These are phyloP conservation scores for Drosophila parabipectinata DNA, from an alignment of 1,140 invertebrate genomes.

Conservation along the genomic window DNA sequence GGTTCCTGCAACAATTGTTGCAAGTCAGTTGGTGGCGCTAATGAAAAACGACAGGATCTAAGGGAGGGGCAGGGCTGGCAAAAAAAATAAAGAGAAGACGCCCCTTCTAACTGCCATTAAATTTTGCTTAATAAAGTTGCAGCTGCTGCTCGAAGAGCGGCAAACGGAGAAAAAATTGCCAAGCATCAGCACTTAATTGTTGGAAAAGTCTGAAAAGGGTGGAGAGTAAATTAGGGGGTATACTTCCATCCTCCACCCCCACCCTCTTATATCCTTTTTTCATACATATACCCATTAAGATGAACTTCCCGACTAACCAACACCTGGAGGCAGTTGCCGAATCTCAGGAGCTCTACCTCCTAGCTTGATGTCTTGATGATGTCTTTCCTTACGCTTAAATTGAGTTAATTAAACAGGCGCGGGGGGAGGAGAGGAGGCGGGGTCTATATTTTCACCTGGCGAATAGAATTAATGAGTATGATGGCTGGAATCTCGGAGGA, in stretches of 20 bases:
- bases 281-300: background rate
- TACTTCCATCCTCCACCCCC: background rate
- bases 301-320: constrained; percentile 3
- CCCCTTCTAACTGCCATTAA: constrained; percentile 55
- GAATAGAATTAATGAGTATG: constrained; percentile 75
- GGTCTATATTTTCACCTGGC: constrained; percentile 31
- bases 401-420: constrained; percentile 53
- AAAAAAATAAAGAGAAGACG: constrained; percentile 8
- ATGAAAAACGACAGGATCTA: constrained; percentile 71
- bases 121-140: constrained; percentile 83
- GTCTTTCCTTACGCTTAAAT: constrained; percentile 60
- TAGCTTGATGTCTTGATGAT: constrained; percentile 59
- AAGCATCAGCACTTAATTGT: constrained; percentile 82
- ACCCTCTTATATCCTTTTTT: background rate
- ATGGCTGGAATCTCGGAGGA: constrained; percentile 11
- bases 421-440: constrained; percentile 13
- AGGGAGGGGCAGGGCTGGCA: background rate
- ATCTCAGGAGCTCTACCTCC: constrained; percentile 14
- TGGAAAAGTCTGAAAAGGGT: constrained; percentile 26
- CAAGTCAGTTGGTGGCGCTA: constrained; percentile 77
- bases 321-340: constrained; percentile 35
- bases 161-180: constrained; percentile 61
- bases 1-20: constrained; percentile 73
- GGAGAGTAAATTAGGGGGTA: constrained; percentile 17
- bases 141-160: constrained; percentile 45